phyloP scores from a whole-genome alignment of 2,888 invertebrate genomes.

The Drosophila borborema region DNA sequence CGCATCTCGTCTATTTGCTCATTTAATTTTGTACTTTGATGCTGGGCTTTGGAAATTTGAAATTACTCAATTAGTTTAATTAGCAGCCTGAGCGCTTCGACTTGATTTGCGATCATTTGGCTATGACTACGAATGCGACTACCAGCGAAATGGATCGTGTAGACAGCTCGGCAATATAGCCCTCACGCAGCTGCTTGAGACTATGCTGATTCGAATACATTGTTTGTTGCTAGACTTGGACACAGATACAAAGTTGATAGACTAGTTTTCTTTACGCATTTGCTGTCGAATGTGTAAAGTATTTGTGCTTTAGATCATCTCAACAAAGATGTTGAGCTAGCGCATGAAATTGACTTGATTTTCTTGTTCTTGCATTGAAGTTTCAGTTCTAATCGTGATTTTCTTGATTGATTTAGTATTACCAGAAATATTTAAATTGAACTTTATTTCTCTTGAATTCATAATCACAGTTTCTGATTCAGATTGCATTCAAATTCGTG shows the following conservation, averaged over 20 bases:
- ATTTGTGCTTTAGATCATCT: slow-evolving; percentile 4
- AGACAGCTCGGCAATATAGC: slow-evolving; percentile 33
- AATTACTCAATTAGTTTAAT: slow-evolving; percentile 84
- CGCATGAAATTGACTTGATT: neutral
- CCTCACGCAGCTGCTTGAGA: neutral
- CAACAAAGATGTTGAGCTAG: neutral
- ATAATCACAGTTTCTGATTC: neutral
- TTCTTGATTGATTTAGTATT: no score
- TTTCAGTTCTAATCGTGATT: neutral
- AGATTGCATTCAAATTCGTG: neutral
- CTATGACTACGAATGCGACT: slow-evolving; percentile 15
- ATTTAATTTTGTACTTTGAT: slow-evolving; percentile 71
- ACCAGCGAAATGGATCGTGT: slow-evolving; percentile 59
- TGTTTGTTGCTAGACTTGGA: slow-evolving; percentile 7
- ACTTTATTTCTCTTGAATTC: neutral
- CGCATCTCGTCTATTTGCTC: slow-evolving; percentile 64
- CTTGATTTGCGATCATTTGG: slow-evolving; percentile 67
- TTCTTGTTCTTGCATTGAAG: slow-evolving; percentile 1
- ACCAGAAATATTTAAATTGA: neutral
- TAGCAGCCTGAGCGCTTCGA: slow-evolving; percentile 67
- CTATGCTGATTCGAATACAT: slow-evolving; percentile 11
- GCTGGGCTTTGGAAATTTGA: slow-evolving; percentile 66
- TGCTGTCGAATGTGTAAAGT: slow-evolving; percentile 3
- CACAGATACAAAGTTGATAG: slow-evolving; percentile 16
- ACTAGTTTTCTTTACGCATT: slow-evolving; percentile 44